Evolutionary conservation across 1,140 invertebrate genomes (phyloP), one percentile per base, ranked within the genome.

Genomic region (Hermetia illucens): DNA sequence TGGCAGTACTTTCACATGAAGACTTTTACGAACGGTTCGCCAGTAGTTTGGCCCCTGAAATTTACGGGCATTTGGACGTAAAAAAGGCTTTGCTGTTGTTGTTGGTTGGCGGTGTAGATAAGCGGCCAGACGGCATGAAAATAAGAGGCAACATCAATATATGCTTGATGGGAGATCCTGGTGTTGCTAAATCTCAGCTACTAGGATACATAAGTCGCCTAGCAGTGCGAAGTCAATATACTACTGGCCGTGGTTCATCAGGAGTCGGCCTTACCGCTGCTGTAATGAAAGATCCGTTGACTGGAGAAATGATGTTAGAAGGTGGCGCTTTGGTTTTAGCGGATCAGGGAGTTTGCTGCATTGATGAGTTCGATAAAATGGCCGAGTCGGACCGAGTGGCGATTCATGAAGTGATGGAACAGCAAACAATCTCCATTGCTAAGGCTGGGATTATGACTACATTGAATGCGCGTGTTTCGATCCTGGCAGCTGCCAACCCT

Each of bases 341-440:
- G 12, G 96, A 99, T 69, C 80, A 92, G 53, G 83, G 96, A 17
- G 86, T 98, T 24, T 98, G 95, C 60, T 98, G 95, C 57, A 99
- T 99, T 62, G 95, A 98, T 57, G 96, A 99, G 66, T 99, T 99
- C 65, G 96, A 99, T 63, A 99, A 99, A 68, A 98, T 99, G 94
- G 82, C 91, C 30, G 94, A 98, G 40, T 58, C 62, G 10, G 95
- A 98, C 64, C 73, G 94, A 50, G 96, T 92, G 1, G 90, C 95
- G 27, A 98, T 99, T 49, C 96, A 99, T 59, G 96, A 99, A 67
- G 91, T 94, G 5, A 99, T 99, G 96, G 96, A 99, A 69, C 96
- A 99, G 55, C 96, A 99, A 65, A 99, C 96, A 2, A 97, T 99
- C 45, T 97, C 92, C 30, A 98, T 99, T 58, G 94, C 96, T 9